phyloP scores from a whole-genome alignment of 2,888 invertebrate species.

The Megaustenia siamemsis region DNA sequence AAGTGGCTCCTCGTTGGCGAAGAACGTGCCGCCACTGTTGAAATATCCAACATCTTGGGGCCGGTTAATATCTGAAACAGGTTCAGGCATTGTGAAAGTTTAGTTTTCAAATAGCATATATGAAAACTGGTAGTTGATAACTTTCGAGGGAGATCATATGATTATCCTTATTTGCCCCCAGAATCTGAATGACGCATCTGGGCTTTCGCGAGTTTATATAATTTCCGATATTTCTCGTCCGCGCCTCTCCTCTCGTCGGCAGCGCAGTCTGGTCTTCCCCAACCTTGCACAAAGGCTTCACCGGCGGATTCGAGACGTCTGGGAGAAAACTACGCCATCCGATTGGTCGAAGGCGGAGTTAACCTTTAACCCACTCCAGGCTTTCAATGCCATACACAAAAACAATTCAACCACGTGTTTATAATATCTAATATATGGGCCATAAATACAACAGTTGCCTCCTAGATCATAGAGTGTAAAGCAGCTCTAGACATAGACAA shows the following conservation, averaged over 20 bases:
- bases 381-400: conserved; percentile 26
- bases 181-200: conserved; percentile 22
- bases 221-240: not conserved
- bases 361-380: conserved; percentile 45
- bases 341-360: conserved; percentile 51
- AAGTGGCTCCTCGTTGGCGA: conserved; percentile 40
- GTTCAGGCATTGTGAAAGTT: conserved; percentile 51
- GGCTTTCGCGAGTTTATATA: conserved; percentile 30
- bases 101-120: conserved; percentile 12
- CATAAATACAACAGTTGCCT: not conserved
- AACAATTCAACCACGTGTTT: conserved; percentile 30
- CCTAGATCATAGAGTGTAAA: no score
- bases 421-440: not conserved
- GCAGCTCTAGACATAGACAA: no score
- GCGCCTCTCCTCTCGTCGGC: conserved; percentile 11
- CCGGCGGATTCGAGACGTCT: not conserved
- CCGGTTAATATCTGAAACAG: conserved; percentile 53
- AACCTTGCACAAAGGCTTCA: conserved; percentile 34
- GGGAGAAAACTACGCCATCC: not conserved
- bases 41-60: conserved; percentile 49
- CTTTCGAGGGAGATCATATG: not conserved
- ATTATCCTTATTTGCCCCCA: not conserved
- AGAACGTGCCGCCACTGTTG: conserved; percentile 25
- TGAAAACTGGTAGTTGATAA: conserved; percentile 26
- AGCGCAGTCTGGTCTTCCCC: conserved; percentile 23